Evolutionary conservation across 2,113 vertebrate genomes (phyloP), one percentile per base, ranked within the genome.

Genomic region (Poecilia latipinna): DNA sequence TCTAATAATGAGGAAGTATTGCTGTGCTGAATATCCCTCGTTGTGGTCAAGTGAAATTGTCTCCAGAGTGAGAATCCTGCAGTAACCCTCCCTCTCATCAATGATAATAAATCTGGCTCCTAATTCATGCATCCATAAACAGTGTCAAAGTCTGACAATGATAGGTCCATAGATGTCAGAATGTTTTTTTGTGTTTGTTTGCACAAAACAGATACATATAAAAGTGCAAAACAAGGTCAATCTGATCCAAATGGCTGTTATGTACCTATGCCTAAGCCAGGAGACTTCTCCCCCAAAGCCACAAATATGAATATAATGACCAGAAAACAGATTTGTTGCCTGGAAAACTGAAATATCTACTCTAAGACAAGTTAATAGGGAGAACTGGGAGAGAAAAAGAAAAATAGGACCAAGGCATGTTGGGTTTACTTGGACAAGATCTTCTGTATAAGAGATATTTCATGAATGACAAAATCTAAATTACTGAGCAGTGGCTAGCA

Each of bases 11-110:
- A 89, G 82, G 72, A 64, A 28, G 67, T 82, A 60, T 68, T 39
- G 83, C 82, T 86, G 29, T 24, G 28, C 31, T 19, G 32, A 82
- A 82, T 48, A 26, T 72, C 65, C 76, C 77, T 78, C 31, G 72
- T 35, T 0, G 63, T 63, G 68, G 61, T 78, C n/a, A 63, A 65
- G 65, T 67, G 33, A 39, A 79, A 64, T 61, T 82, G 61, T 84
- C 69, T 82, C 69, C 26, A 72, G 65, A 4, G 48, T 65, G 62
- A 15, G 71, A 72, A 68, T 64, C 75, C 75, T 77, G 68, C 71
- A 72, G 73, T 82, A 76, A 89, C 85, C 81, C 82, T 85, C 62
- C 12, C 17, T 81, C 63, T 71, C 82, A 82, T 77, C 68, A 79
- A 42, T 51, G 57, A 39, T 77, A 80, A 77, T 60, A 76, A 74